Base-by-base conservation (phyloP, 2,888 invertebrate genomes). In the Diarsia dahlii region DNA sequence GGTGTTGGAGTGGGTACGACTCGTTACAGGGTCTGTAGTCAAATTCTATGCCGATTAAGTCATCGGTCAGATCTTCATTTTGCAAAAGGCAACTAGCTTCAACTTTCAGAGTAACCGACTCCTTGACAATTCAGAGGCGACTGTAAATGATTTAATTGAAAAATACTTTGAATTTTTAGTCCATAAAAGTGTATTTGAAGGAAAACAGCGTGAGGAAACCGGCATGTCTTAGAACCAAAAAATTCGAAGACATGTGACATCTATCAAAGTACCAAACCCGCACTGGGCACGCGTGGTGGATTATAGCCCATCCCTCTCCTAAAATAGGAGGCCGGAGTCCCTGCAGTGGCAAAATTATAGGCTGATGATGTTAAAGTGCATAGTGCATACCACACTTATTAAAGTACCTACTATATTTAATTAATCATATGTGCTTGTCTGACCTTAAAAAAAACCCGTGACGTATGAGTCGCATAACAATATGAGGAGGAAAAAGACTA, bases 351-450 rank as follows among this genome's bases (percentile, higher is more conserved):
- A 28, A 28, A 1, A 28, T 28, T 28, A 28, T 28, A 28, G 28
- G 28, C 28, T 28, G 28, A 28, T 28, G 28, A 2, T 2, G 28
- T 2, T 28, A 28, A 28, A 28, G 28, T 28, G 28, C 28, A 28
- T 46, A 15, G 3, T 58, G 28, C 4, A 23, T 6, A 0, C 13
- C 6, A 56, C 23, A 28, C 23, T 23, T 39, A 39, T 18, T 6
- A 23, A 1, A 52, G 5, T n/a, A 68, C 34, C 28, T 28, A 28
- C 28, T 28, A 28, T 28, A 28, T n/a, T 12, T 9, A 45, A 20
- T 73, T 56, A 73, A 78, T 81, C 84, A 73, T 52, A 70, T 45
- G 56, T 67, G 13, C 60, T 46, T 50, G 15, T 1, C 3, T 18
- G n/a, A 52, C 28, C 54, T 45, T 23, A n/a, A 9, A 23, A n/a